Conservation (phyloP, 2,113 vertebrate genomes). For the Salvator merianae region DNA sequence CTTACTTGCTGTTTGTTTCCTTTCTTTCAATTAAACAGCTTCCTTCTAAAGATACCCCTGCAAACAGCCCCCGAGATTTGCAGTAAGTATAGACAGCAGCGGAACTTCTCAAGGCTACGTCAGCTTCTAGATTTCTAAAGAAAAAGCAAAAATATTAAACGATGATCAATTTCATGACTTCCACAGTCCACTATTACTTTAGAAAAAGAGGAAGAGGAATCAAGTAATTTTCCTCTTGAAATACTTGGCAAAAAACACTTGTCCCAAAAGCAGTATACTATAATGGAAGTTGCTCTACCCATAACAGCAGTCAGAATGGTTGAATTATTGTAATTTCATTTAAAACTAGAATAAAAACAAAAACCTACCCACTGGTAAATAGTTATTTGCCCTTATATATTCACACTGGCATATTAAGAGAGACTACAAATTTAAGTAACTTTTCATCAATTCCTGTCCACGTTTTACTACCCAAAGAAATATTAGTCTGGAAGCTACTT, state of each 20-base stretch:
- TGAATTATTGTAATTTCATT: background rate
- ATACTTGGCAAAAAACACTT: background rate
- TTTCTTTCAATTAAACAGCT: constrained; percentile 94
- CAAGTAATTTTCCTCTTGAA: background rate
- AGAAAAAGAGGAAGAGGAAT: background rate
- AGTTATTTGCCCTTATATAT: background rate
- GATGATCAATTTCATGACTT: background rate
- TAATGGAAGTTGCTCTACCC: too few relatives aligned
- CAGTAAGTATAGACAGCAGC: constrained; percentile 95
- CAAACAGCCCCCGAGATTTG: constrained; percentile 91
- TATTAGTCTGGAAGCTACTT: background rate
- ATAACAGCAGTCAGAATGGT: background rate
- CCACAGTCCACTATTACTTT: background rate
- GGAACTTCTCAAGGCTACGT: constrained; percentile 88
- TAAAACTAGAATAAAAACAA: background rate
- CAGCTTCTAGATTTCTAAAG: constrained; percentile 90
- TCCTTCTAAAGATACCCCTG: constrained; percentile 92
- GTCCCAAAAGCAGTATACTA: background rate
- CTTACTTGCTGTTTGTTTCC: constrained; percentile 95
- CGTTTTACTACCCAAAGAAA: background rate
- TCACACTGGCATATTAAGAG: background rate
- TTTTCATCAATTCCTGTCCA: background rate
- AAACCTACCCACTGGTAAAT: background rate
- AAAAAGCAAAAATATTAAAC: background rate
- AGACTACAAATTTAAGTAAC: background rate